These are phyloP conservation scores for Candidula unifasciata DNA, from an alignment of 2,888 invertebrate species.

Conservation along the genomic window DNA sequence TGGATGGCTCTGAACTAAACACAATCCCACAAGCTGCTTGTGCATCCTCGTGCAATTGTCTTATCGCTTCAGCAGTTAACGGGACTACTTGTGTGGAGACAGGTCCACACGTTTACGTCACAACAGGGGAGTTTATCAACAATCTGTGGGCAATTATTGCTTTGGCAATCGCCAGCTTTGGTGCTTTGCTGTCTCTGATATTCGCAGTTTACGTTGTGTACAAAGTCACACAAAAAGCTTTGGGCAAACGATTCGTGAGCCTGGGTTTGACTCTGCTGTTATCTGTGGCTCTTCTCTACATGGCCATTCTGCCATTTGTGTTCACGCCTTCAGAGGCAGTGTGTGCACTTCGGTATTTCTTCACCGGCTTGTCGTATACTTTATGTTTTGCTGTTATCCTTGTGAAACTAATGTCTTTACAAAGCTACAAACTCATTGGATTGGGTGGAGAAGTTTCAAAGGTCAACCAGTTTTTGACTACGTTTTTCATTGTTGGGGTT, in stretches of 20 bases:
- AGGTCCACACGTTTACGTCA: slow-evolving; percentile 53
- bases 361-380: slow-evolving; percentile 80
- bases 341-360: slow-evolving; percentile 78
- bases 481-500: slow-evolving; percentile 92
- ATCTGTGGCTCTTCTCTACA: slow-evolving; percentile 76
- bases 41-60: slow-evolving; percentile 57
- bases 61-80: slow-evolving; percentile 53
- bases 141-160: slow-evolving; percentile 91
- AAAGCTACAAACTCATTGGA: slow-evolving; percentile 87
- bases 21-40: slow-evolving; percentile 49
- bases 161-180: slow-evolving; percentile 88
- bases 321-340: slow-evolving; percentile 76
- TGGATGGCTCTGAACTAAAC: slow-evolving; percentile 48
- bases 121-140: slow-evolving; percentile 59
- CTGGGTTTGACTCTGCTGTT: slow-evolving; percentile 78
- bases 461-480: slow-evolving; percentile 87
- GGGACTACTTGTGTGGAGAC: slow-evolving; percentile 1
- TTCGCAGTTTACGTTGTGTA: slow-evolving; percentile 92
- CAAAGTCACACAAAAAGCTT: slow-evolving; percentile 78
- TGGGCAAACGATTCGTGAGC: slow-evolving; percentile 64
- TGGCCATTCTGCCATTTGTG: slow-evolving; percentile 78
- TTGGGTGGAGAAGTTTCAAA: slow-evolving; percentile 88
- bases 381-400: slow-evolving; percentile 92
- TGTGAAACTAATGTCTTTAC: slow-evolving; percentile 94
- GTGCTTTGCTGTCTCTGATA: slow-evolving; percentile 88